A percentile compares a stretch with the other conserved stretches of the same genome.
phyloP scores from a whole-genome alignment of 2,888 invertebrate species.

The Helobdella robusta region DNA sequence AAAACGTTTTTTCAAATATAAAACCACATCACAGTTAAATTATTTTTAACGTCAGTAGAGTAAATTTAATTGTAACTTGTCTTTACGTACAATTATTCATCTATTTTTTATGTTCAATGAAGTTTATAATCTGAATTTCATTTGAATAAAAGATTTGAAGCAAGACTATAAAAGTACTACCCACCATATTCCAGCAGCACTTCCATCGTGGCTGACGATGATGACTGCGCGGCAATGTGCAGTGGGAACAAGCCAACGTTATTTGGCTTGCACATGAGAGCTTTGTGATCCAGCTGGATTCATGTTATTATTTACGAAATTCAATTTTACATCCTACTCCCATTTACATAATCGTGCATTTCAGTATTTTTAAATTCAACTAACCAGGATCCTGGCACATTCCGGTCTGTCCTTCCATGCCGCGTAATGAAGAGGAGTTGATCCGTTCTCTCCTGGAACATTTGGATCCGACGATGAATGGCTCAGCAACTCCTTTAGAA shows the following conservation, averaged over 20 bases:
- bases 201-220: constrained; percentile 73
- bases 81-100: no score
- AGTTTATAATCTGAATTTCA: no score
- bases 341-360: neutral
- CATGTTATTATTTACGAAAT: neutral
- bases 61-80: no score
- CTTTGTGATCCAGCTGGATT: constrained; percentile 61
- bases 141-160: no score
- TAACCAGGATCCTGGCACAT: constrained; percentile 70
- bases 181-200: constrained; percentile 69
- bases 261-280: constrained; percentile 67
- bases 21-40: no score
- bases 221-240: constrained; percentile 80
- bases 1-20: no score
- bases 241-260: constrained; percentile 83
- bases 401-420: constrained; percentile 74
- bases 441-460: constrained; percentile 68
- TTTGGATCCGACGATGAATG: constrained; percentile 61
- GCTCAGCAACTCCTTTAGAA: constrained; percentile 37
- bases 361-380: constrained; percentile 30
- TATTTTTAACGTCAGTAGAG: no score
- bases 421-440: constrained; percentile 72
- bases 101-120: no score
- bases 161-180: no score
- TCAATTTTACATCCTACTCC: neutral